Percentiles rank a stretch among this genome's conserved stretches.
Evolutionary conservation across 1,140 invertebrate species (phyloP).

Genomic region (Lepidotrigona ventralis): DNA sequence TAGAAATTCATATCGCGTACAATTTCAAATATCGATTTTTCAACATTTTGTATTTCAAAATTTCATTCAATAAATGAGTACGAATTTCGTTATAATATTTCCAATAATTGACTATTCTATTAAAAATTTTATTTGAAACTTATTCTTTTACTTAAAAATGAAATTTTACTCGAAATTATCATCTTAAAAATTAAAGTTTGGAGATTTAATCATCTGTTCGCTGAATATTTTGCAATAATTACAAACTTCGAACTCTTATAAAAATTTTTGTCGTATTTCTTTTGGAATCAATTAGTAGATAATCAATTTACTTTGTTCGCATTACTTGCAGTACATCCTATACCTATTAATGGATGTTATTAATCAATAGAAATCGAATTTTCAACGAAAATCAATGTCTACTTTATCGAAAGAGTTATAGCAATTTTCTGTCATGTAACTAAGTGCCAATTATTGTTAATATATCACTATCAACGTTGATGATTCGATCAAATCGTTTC

Average conservation of each 20-base stretch:
- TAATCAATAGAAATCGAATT: not conserved
- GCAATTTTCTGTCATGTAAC: not conserved
- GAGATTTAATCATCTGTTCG: too few species aligned
- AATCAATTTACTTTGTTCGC: not conserved
- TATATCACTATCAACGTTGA: not conserved
- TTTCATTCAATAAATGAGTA: not conserved
- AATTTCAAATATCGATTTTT: not conserved
- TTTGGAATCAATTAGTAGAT: not conserved
- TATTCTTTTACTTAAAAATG: too few species aligned
- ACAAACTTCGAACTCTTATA: too few species aligned
- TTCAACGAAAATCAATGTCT: constrained; percentile 5
- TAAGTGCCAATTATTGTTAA: not conserved
- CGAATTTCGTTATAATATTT: not conserved
- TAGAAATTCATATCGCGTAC: not conserved
- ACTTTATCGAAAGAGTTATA: not conserved
- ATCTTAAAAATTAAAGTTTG: too few species aligned
- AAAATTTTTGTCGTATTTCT: too few species aligned
- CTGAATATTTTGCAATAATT: too few species aligned
- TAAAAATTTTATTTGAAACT: not conserved
- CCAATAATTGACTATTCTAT: not conserved
- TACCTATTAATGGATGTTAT: not conserved
- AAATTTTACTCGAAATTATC: too few species aligned
- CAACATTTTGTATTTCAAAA: not conserved
- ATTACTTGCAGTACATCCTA: not conserved
- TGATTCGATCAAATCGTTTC: not conserved